phyloP scores from a whole-genome alignment of 2,888 invertebrate genomes.

The Eupithecia dodoneata region DNA sequence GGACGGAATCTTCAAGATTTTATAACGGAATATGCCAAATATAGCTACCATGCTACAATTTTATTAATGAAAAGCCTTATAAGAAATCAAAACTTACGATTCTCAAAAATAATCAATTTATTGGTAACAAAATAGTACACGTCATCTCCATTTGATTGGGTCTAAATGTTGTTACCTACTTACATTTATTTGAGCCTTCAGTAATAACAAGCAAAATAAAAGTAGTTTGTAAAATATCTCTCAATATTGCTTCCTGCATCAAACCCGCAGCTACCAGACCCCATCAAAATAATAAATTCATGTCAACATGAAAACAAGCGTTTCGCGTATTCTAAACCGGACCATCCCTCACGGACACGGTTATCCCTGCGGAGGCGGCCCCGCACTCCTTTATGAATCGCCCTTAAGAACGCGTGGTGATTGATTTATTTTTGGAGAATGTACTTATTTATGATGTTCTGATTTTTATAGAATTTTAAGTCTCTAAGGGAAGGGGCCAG shows the following conservation, averaged over 20 bases:
- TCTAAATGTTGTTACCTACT: too few relatives aligned
- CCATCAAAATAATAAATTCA: constrained; percentile 10
- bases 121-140: too few relatives aligned
- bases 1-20: background rate
- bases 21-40: background rate
- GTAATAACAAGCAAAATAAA: background rate
- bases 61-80: background rate
- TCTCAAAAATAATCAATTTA: too few relatives aligned
- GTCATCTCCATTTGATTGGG: too few relatives aligned
- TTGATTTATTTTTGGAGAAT: constrained; percentile 38
- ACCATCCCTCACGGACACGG: constrained; percentile 38
- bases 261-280: background rate
- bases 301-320: constrained; percentile 16
- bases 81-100: background rate
- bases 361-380: constrained; percentile 29
- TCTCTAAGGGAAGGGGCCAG: too few relatives aligned
- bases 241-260: background rate
- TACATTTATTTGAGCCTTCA: background rate
- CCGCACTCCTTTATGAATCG: constrained; percentile 65
- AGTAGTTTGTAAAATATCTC: background rate
- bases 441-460: constrained; percentile 14
- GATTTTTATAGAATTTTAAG: background rate
- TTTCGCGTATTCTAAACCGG: constrained; percentile 34
- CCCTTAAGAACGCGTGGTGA: constrained; percentile 56
- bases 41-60: background rate